Percentiles rank a stretch among this genome's conserved stretches.
These are phyloP conservation scores for Phlogophora meticulosa DNA, from an alignment of 2,888 invertebrate genomes.

Conservation along the genomic window DNA sequence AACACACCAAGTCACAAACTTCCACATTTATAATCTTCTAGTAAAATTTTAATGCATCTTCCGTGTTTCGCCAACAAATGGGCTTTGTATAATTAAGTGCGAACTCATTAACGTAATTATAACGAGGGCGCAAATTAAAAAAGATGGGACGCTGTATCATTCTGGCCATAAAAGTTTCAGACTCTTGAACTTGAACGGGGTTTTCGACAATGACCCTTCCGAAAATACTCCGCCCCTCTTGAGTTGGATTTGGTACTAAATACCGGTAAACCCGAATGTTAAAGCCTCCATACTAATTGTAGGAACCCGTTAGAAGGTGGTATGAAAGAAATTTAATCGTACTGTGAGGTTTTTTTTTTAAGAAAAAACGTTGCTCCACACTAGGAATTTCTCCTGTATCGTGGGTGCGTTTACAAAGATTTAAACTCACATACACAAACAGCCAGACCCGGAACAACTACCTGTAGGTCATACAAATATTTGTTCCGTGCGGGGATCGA, in stretches of 20 bases:
- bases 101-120: slow-evolving; percentile 31
- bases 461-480: no score
- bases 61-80: slow-evolving; percentile 23
- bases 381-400: no score
- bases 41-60: slow-evolving; percentile 36
- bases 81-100: slow-evolving; percentile 24
- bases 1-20: neutral
- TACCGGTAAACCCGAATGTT: slow-evolving; percentile 1
- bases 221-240: neutral
- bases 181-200: neutral
- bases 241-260: neutral
- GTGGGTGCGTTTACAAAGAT: no score
- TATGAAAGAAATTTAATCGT: neutral
- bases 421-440: no score
- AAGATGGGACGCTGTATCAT: slow-evolving; percentile 13
- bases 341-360: no score
- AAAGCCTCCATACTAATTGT: neutral
- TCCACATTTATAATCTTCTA: neutral
- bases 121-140: slow-evolving; percentile 29
- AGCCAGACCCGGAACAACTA: no score
- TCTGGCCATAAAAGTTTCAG: slow-evolving; percentile 16
- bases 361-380: no score
- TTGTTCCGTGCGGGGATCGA: no score
- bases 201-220: neutral
- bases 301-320: neutral